Percentiles rank a stretch among this genome's conserved stretches.
These are phyloP conservation scores for Meriones unguiculatus DNA, from an alignment of 2,113 vertebrate genomes.

Conservation along the genomic window DNA sequence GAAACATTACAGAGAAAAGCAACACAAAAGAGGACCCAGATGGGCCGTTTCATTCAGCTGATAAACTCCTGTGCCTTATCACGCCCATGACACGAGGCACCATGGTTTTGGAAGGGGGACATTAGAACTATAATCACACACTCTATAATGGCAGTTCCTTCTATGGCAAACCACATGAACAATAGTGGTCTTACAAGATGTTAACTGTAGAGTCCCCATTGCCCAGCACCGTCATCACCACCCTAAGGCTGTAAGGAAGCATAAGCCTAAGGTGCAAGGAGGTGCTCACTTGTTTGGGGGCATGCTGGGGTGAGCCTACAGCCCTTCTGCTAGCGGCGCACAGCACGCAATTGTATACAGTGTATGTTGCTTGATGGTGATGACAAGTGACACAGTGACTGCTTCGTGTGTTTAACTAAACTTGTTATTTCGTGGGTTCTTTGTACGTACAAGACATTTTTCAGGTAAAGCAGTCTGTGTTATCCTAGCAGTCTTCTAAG, in stretches of 20 bases:
- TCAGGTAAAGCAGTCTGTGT: background rate
- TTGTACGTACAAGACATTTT: background rate
- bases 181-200: background rate
- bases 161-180: background rate
- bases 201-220: background rate
- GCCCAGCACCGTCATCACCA: too few relatives aligned
- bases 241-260: background rate
- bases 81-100: background rate
- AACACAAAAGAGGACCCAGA: background rate
- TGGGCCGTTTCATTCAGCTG: background rate
- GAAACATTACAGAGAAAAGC: background rate
- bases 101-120: too few relatives aligned
- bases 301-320: background rate
- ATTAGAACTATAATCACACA: background rate
- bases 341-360: background rate
- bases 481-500: background rate
- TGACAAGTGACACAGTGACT: too few relatives aligned
- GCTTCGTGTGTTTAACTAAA: too few relatives aligned
- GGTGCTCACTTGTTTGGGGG: background rate
- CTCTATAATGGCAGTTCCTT: background rate
- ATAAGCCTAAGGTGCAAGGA: too few relatives aligned
- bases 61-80: background rate
- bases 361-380: too few relatives aligned
- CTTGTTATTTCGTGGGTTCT: background rate
- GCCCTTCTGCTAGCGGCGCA: too few relatives aligned